These are phyloP conservation scores for Melopsittacus undulatus DNA, from an alignment of 2,797 vertebrate genomes.

Conservation along the genomic window DNA sequence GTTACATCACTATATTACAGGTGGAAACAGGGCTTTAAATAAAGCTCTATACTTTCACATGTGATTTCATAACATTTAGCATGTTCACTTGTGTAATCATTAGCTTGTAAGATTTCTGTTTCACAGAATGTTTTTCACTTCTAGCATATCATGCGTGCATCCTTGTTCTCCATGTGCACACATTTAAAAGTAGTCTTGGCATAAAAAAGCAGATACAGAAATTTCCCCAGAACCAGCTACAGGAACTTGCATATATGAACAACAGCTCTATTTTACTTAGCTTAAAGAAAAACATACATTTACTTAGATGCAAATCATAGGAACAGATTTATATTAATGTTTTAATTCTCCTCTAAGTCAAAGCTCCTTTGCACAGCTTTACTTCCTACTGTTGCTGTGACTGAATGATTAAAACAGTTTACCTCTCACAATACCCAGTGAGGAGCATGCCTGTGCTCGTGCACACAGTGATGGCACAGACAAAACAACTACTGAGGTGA, in stretches of 20 bases:
- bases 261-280: background rate
- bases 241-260: background rate
- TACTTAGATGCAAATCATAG: background rate
- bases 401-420: background rate
- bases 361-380: conserved; percentile 49
- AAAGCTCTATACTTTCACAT: background rate
- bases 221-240: background rate
- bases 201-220: background rate
- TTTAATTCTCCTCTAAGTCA: conserved; percentile 26
- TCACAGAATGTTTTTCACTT: background rate
- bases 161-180: background rate
- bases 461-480: accelerated
- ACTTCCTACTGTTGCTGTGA: background rate
- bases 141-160: background rate
- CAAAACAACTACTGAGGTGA: accelerated
- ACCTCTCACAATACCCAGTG: accelerated
- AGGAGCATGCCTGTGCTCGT: background rate
- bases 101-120: background rate
- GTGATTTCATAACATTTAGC: background rate
- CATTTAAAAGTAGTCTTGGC: background rate
- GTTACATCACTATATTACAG: background rate
- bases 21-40: background rate
- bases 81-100: background rate
- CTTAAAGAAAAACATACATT: conserved; percentile 21
- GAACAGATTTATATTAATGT: conserved; percentile 18